Percentiles rank a stretch among this genome's conserved stretches.
Conservation (phyloP, 2,797 vertebrate species). For the Iguana delicatissima region DNA sequence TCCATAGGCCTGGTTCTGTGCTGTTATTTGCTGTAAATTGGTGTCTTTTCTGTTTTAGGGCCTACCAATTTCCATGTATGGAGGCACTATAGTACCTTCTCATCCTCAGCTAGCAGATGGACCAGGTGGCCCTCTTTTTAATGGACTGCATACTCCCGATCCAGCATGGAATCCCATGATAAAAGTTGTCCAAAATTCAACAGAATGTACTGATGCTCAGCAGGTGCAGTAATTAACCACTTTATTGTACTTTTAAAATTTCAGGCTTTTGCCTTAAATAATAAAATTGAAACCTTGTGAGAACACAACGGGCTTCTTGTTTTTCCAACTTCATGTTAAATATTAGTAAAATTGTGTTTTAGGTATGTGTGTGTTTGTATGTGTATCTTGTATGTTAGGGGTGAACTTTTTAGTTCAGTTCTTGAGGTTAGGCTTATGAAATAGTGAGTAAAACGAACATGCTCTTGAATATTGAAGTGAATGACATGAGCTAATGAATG, state of each 20-base stretch:
- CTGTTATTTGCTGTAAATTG: neutral
- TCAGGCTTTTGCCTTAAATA: conserved; percentile 16
- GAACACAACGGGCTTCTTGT: conserved; percentile 5
- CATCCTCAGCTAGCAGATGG: conserved; percentile 95
- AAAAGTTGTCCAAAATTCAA: conserved; percentile 96
- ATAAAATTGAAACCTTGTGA: conserved; percentile 8
- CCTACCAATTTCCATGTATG: conserved; percentile 97
- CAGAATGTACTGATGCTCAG: conserved; percentile 96
- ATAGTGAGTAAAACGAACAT: neutral
- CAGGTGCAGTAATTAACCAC: conserved; percentile 84
- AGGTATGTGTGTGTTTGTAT: neutral
- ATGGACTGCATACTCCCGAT: conserved; percentile 95
- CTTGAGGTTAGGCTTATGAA: conserved; percentile 5
- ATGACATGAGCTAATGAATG: neutral
- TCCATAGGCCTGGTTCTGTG: neutral
- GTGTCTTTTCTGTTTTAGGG: conserved; percentile 81
- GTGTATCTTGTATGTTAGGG: neutral
- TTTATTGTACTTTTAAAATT: conserved; percentile 27
- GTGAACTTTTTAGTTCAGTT: neutral
- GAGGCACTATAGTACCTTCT: conserved; percentile 94
- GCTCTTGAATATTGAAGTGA: neutral
- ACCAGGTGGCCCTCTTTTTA: conserved; percentile 93
- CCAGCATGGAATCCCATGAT: conserved; percentile 98
- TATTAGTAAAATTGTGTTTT: neutral
- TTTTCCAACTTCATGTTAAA: conserved; percentile 18